These are phyloP conservation scores for Stenoptilia bipunctidactyla DNA, from an alignment of 2,888 invertebrate genomes.

Conservation along the genomic window DNA sequence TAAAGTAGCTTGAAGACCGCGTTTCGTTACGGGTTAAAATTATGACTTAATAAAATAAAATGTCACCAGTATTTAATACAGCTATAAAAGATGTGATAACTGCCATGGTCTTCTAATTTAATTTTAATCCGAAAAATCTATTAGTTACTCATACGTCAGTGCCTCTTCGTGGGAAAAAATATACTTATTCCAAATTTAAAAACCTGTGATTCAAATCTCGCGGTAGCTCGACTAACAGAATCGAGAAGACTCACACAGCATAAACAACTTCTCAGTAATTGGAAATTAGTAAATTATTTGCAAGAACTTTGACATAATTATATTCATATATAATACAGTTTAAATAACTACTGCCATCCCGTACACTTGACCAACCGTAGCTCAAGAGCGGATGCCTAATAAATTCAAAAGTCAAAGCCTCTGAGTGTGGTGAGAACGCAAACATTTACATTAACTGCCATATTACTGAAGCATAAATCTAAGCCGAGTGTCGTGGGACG, in stretches of 20 bases:
- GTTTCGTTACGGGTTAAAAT: conserved; percentile 50
- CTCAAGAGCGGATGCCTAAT: conserved; percentile 31
- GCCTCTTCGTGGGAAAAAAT: no score
- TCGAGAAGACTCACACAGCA: no score
- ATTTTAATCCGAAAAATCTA: conserved; percentile 43
- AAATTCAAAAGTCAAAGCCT: conserved; percentile 60
- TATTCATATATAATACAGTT: no score
- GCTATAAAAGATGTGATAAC: conserved; percentile 46
- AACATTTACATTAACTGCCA: conserved; percentile 61
- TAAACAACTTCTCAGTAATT: no score
- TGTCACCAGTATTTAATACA: conserved; percentile 38
- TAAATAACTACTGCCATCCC: no score
- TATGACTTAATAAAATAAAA: conserved; percentile 55
- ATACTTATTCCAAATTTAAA: no score
- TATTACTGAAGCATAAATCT: conserved; percentile 58
- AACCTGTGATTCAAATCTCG: no score
- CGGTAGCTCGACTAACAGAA: no score
- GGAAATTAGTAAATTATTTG: no score
- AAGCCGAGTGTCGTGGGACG: conserved; percentile 42
- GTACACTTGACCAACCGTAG: no score
- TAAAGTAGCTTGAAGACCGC: conserved; percentile 19
- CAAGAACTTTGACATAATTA: no score
- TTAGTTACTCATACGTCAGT: no score
- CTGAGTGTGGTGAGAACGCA: conserved; percentile 57
- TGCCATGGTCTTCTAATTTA: conserved; percentile 25